Conservation (phyloP, 2,888 invertebrate species). For the Phymatocera aterrima region DNA sequence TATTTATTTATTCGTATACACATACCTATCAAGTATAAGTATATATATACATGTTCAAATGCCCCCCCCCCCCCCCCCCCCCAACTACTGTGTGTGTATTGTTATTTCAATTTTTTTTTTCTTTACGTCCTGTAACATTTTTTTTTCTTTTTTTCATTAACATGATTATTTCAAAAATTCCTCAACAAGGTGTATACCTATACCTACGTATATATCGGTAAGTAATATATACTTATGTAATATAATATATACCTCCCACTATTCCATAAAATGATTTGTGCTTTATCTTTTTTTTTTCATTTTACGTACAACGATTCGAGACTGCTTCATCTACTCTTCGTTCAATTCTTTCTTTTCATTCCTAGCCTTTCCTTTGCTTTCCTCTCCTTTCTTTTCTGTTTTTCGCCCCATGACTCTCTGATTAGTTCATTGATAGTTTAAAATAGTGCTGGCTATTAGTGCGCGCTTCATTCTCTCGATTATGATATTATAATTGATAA, state of each 20-base stretch:
- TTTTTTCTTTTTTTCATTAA: conserved; percentile 36
- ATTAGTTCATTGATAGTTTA: neutral
- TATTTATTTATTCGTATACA: neutral
- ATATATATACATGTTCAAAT: too few relatives aligned
- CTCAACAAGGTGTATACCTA: conserved; percentile 43
- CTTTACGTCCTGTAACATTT: conserved; percentile 2
- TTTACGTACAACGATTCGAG: too few relatives aligned
- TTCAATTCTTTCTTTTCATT: conserved; percentile 38
- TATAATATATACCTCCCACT: conserved; percentile 1
- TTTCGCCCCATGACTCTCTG: neutral
- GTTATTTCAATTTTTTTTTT: conserved; percentile 12
- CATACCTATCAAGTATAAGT: too few relatives aligned
- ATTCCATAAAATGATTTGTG: conserved; percentile 42
- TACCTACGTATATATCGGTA: conserved; percentile 43
- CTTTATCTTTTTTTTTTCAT: conserved; percentile 11
- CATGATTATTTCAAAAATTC: conserved; percentile 50
- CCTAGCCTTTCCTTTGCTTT: conserved; percentile 42
- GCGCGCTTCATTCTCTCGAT: conserved; percentile 22
- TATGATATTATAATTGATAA: conserved; percentile 31
- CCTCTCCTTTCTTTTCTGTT: conserved; percentile 46
- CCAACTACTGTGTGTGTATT: conserved; percentile 19
- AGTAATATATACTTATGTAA: conserved; percentile 22
- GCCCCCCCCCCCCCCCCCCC: too few relatives aligned
- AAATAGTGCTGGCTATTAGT: too few relatives aligned
- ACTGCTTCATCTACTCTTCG: neutral